Percentiles rank a stretch among this genome's conserved stretches.
Evolutionary conservation across 2,113 vertebrate species (phyloP).

Genomic region (Oxyura jamaicensis): DNA sequence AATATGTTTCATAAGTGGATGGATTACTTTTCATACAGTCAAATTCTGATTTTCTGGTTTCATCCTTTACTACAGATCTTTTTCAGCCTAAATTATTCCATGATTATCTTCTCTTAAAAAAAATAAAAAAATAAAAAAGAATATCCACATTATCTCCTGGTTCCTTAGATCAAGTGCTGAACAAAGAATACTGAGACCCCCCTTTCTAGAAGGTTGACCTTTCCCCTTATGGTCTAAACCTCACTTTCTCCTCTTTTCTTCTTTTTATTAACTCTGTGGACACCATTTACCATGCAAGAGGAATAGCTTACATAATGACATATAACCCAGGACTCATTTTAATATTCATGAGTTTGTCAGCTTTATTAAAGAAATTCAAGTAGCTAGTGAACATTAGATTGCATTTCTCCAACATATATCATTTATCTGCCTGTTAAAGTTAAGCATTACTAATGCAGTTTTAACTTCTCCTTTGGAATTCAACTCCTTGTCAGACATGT

Average conservation of each 20-base stretch:
- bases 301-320: slow-evolving; percentile 39
- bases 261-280: slow-evolving; percentile 57
- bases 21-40: background rate
- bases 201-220: background rate
- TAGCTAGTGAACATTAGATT: slow-evolving; percentile 61
- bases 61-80: background rate
- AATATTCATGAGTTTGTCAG: slow-evolving; percentile 65
- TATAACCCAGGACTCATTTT: slow-evolving; percentile 62
- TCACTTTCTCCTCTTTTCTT: slow-evolving; percentile 40
- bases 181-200: background rate
- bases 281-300: slow-evolving; percentile 32
- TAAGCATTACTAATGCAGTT: slow-evolving; percentile 31
- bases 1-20: fast-evolving
- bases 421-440: slow-evolving; percentile 62
- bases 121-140: too few species aligned
- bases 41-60: background rate
- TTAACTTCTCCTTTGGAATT: slow-evolving; percentile 50
- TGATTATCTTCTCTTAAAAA: background rate
- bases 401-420: slow-evolving; percentile 34
- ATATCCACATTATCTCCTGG: background rate
- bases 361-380: slow-evolving; percentile 69
- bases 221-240: slow-evolving; percentile 10
- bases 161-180: slow-evolving; percentile 19
- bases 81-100: too few species aligned
- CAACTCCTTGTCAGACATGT: background rate